Percentiles rank a stretch among this genome's conserved stretches.
Evolutionary conservation across 2,888 invertebrate species (phyloP).

Genomic region (Tortrix viridana): DNA sequence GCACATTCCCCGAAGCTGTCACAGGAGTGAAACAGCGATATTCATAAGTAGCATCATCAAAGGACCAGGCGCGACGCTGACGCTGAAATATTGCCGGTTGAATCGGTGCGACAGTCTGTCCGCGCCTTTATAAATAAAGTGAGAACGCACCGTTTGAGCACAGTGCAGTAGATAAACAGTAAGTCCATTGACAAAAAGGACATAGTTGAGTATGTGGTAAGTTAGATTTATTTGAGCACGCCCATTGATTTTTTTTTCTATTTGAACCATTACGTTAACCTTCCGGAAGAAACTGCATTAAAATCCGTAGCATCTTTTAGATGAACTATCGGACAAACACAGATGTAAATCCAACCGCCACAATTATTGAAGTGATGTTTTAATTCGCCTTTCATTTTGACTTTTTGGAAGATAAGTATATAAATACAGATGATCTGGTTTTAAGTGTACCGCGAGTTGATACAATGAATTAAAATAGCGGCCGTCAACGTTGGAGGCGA

Average conservation of each 20-base stretch:
- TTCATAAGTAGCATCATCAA: constrained; percentile 79
- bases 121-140: constrained; percentile 76
- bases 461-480: constrained; percentile 40
- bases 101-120: constrained; percentile 75
- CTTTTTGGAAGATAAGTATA: too few relatives aligned
- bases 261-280: too few relatives aligned
- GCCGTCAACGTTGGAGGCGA: constrained; percentile 41
- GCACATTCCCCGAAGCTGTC: constrained; percentile 54
- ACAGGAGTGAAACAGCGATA: constrained; percentile 59
- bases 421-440: constrained; percentile 9
- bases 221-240: too few relatives aligned
- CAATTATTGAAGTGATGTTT: too few relatives aligned
- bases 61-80: constrained; percentile 65
- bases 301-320: too few relatives aligned
- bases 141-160: constrained; percentile 64
- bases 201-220: too few relatives aligned
- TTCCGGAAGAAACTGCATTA: too few relatives aligned
- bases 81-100: constrained; percentile 77
- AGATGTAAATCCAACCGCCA: too few relatives aligned
- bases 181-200: not conserved
- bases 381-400: too few relatives aligned
- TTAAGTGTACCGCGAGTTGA: constrained; percentile 8
- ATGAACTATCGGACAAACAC: too few relatives aligned
- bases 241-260: too few relatives aligned
- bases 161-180: constrained; percentile 6